Base-by-base conservation (phyloP, 1,140 invertebrate species). In the Drosophila nigrodunni region DNA sequence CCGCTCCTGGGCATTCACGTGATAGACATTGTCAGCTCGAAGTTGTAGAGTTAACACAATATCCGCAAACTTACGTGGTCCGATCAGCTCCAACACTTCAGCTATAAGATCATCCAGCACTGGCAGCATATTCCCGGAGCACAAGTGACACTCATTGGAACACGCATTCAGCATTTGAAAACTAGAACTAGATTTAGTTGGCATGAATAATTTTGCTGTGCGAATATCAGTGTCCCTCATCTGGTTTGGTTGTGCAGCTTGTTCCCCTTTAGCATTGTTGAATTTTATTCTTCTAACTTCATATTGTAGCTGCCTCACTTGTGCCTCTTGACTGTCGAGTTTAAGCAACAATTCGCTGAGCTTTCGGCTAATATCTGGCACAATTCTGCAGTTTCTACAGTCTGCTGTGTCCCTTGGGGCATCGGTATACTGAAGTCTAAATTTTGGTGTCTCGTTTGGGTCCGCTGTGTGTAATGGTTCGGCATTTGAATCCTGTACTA, bases 1-100 rank as follows among this genome's bases (percentile, higher is more conserved):
- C 25, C 54, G 65, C 11, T 79, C 57, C 13, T 77, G 68, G 2
- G 91, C 59, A 30, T 71, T 88, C 1, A 91, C 41, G 21, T 91
- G 82, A n/a, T 90, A 91, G 21, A 80, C 7, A 59, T 90, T 80
- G 7, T 73, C 73, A 7, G 66, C 50, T 1, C 72, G 72, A 0
- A 89, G 44, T 0, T 74, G 34, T 10, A 91, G 52, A 10, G 68
- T 70, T 3, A 91, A 44, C 6, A 85, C 34, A 0, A 88, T 66
- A 6, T 77, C 50, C 0, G 41, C 34, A 1, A 61, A 49, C 1
- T 11, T 3, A 6, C 62, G 67, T 1, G 15, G 3, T 0, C 44
- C 78, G 44, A 78, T 73, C 25, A 85, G 2, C 3, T 25, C n/a
- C 0, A 43, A 0, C 8, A 89, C n/a, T 6, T 37, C 30, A 18